These are phyloP conservation scores for Momotus momota DNA, from an alignment of 2,797 vertebrate species.

Conservation along the genomic window DNA sequence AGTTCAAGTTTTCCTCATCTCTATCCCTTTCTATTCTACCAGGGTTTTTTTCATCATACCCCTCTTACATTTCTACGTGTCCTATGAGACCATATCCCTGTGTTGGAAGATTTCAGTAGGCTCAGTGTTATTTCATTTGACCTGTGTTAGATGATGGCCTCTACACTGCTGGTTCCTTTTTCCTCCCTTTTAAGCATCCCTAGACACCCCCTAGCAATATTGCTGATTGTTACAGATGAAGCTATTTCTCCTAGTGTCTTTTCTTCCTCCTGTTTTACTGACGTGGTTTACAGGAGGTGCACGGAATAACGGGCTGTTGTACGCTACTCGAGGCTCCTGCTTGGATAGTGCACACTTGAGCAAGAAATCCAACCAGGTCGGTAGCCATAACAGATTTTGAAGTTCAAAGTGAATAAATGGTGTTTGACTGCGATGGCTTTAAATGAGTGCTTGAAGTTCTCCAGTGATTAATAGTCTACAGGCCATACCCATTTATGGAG, in stretches of 20 bases:
- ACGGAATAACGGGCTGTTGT: not conserved
- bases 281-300: not conserved
- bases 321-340: not conserved
- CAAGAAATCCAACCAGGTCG: not conserved
- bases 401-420: not conserved
- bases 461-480: not conserved
- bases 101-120: not conserved
- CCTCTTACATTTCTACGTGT: not conserved
- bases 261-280: not conserved
- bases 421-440: not conserved
- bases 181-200: not conserved
- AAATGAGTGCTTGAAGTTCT: not conserved
- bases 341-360: not conserved
- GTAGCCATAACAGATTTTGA: not conserved
- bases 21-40: not conserved
- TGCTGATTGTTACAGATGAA: not conserved
- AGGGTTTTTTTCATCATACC: not conserved
- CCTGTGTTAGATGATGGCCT: not conserved
- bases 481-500: not conserved
- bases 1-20: conserved; percentile 24
- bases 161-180: not conserved
- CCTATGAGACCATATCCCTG: not conserved
- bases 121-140: not conserved
- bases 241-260: not conserved
- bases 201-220: not conserved